Evolutionary conservation across 2,888 invertebrate species (phyloP).

Genomic region (Dryobotodes eremita): DNA sequence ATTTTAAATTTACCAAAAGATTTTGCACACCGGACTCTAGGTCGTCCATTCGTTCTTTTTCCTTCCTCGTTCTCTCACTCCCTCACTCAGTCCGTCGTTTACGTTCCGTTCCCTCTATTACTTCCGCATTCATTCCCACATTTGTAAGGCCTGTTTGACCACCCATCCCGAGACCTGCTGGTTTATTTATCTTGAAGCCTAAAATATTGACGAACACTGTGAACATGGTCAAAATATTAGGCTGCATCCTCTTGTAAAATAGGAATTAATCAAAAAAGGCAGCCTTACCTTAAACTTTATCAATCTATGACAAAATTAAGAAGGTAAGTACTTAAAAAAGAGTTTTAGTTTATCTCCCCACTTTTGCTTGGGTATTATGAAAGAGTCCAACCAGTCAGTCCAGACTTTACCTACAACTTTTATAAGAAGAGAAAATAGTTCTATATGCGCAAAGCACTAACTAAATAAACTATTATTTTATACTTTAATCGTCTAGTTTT

Average conservation of each 20-base stretch:
- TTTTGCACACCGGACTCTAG: too few relatives aligned
- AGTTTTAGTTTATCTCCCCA: too few relatives aligned
- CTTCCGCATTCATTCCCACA: too few relatives aligned
- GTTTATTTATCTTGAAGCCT: background rate
- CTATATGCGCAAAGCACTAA: background rate
- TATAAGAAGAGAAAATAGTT: too few relatives aligned
- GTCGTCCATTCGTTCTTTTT: too few relatives aligned
- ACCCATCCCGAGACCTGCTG: background rate
- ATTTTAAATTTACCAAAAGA: too few relatives aligned
- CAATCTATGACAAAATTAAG: background rate
- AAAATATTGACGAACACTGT: background rate
- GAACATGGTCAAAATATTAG: background rate
- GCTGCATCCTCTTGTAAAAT: background rate
- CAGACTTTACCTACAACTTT: background rate
- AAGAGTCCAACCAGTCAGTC: background rate
- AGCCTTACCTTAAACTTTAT: background rate
- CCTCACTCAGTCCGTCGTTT: too few relatives aligned
- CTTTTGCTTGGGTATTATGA: too few relatives aligned
- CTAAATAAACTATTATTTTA: constrained; percentile 5
- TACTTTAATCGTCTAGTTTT: background rate
- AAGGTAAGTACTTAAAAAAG: too few relatives aligned
- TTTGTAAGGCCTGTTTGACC: background rate
- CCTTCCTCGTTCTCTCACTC: too few relatives aligned
- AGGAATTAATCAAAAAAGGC: background rate
- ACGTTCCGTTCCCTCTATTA: too few relatives aligned